Conservation (phyloP, 1,140 invertebrate genomes). For the Saccostrea echinata region DNA sequence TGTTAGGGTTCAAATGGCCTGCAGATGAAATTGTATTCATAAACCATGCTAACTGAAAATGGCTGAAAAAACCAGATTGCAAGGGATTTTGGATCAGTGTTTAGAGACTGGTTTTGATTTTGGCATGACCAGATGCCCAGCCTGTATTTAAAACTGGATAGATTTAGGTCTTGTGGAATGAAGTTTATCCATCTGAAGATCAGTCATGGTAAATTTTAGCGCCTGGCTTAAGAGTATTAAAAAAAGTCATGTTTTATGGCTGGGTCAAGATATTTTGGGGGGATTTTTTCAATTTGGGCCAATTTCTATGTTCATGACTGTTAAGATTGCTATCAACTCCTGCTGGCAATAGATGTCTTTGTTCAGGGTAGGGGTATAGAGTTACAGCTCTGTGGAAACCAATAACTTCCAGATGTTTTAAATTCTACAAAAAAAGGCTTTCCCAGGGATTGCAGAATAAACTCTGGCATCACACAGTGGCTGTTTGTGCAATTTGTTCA, state of each 20-base stretch:
- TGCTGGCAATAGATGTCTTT: not conserved
- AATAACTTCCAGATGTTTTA: conserved; percentile 22
- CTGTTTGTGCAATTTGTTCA: not conserved
- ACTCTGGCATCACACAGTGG: not conserved
- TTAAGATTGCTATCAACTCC: conserved; percentile 10
- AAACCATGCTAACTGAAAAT: not conserved
- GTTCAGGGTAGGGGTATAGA: not conserved
- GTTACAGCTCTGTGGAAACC: not conserved
- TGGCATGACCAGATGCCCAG: conserved; percentile 11
- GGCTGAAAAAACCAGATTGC: conserved; percentile 30
- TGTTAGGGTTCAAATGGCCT: conserved; percentile 27
- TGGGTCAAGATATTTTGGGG: not conserved
- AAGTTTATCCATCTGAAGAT: not conserved
- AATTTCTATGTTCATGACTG: not conserved
- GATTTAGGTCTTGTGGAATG: not conserved
- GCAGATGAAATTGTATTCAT: conserved; percentile 22
- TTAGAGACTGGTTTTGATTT: not conserved
- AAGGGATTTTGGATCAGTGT: not conserved
- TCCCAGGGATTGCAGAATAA: not conserved
- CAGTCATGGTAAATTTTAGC: not conserved
- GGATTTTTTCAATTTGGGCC: not conserved
- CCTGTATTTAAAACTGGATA: not conserved
- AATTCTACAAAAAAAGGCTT: not conserved
- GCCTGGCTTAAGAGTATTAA: not conserved
- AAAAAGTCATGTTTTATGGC: conserved; percentile 2